Evolutionary conservation across 2,888 invertebrate species (phyloP).

Genomic region (Tipula vernalis): DNA sequence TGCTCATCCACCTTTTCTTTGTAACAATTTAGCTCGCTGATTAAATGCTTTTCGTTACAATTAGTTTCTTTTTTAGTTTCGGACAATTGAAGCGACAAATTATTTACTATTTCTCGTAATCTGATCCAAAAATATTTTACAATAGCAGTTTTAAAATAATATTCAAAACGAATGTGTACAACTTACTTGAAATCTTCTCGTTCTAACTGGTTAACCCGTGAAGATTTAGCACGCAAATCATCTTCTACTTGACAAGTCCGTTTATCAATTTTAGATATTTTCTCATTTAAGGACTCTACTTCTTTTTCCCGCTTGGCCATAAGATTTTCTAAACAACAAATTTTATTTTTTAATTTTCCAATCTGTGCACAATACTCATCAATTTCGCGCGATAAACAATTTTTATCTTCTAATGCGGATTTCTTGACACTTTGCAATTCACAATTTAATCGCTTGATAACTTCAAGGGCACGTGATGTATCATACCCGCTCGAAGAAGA

Average conservation of each 20-base stretch:
- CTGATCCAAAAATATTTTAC: not conserved
- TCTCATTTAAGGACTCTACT: conserved; percentile 11
- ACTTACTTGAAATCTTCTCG: not conserved
- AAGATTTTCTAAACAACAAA: conserved; percentile 15
- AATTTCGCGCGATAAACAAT: conserved; percentile 11
- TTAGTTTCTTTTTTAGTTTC: conserved; percentile 11
- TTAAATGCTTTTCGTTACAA: conserved; percentile 14
- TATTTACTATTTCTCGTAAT: conserved; percentile 9
- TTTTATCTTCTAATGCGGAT: conserved; percentile 13
- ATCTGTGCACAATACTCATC: conserved; percentile 13
- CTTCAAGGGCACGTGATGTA: conserved; percentile 12
- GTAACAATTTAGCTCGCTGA: conserved; percentile 12
- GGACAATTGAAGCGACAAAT: conserved; percentile 11
- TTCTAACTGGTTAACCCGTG: not conserved
- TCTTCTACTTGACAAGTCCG: conserved; percentile 13
- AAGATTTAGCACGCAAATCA: not conserved
- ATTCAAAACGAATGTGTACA: not conserved
- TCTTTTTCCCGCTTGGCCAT: conserved; percentile 16
- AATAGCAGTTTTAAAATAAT: not conserved
- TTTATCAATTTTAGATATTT: conserved; percentile 12
- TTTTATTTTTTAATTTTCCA: conserved; percentile 16
- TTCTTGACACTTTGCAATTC: conserved; percentile 12
- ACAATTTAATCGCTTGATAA: conserved; percentile 12
- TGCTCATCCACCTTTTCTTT: conserved; percentile 14
- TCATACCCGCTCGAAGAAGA: not conserved